Evolutionary conservation across 2,888 invertebrate genomes (phyloP), one percentile per base, ranked within the genome.

Genomic region (Azorinus chamasolen): DNA sequence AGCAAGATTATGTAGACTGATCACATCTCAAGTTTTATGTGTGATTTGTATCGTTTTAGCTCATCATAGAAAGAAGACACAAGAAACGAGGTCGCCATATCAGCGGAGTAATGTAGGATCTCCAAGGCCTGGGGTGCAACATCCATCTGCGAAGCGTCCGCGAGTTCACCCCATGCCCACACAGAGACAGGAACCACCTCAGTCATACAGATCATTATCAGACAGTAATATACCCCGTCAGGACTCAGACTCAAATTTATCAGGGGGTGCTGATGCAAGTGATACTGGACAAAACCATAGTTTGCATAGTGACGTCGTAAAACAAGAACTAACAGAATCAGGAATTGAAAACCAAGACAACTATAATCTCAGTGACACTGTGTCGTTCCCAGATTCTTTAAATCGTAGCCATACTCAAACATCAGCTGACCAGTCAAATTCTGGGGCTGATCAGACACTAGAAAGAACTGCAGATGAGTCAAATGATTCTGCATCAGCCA

Each of bases 371-470:
- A 57, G 43, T n/a, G 62, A 50, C 43, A 27, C 50, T 22, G 53
- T 50, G 10, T 57, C 66, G 24, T 76, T 76, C 20, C 71, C 76
- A 14, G 59, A 59, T 2, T 61, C 66, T 18, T 39, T 76, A 25
- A 70, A 71, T 20, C 65, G 65, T n/a, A 66, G 66, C 53, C 76
- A 76, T 22, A 71, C 76, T 12, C 65, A 70, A 22, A 70, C 69
- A 14, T 73, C 65, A 16, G 65, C 37, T 12, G 75, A 68, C 22
- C 57, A 58, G 20, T 51, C 45, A 55, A 20, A 58, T 10, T 20
- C 22, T 18, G 53, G 45, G 25, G 32, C 22, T 39, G 65, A 45
- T 18, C 53, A 64, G 22, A 18, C n/a, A 4, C 27, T 41, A 18
- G 62, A 76, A 5, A 62, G 22, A 51, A 32, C 14, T 8, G 59